Percentiles rank a stretch among this genome's conserved stretches.
phyloP scores from a whole-genome alignment of 2,888 invertebrate genomes.

The Eupithecia inturbata region DNA sequence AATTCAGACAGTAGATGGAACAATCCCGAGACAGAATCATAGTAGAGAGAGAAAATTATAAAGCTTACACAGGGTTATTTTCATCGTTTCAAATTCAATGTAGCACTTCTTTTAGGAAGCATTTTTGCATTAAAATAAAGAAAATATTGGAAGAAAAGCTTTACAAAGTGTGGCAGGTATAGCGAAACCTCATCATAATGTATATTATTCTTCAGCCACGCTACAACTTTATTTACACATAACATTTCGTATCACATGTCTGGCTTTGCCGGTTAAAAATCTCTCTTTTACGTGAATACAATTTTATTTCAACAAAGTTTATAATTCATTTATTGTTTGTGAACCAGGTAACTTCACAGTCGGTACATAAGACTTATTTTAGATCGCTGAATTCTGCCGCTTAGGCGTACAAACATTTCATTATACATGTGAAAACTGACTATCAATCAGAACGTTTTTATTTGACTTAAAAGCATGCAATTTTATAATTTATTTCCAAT shows the following conservation, averaged over 20 bases:
- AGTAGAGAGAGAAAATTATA: not conserved
- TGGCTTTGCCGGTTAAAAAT: slow-evolving; percentile 1
- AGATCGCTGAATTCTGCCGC: too few species aligned
- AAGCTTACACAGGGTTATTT: not conserved
- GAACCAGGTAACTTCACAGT: too few species aligned
- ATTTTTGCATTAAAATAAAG: not conserved
- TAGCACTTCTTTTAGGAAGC: not conserved
- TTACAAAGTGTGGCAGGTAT: not conserved
- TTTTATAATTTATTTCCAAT: too few species aligned
- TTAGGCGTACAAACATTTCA: too few species aligned
- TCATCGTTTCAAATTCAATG: not conserved
- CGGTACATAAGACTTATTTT: too few species aligned
- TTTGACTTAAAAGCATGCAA: too few species aligned
- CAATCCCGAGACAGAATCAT: not conserved
- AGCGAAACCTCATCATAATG: slow-evolving; percentile 18
- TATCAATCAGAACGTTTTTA: too few species aligned
- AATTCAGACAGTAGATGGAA: slow-evolving; percentile 18
- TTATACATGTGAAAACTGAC: too few species aligned
- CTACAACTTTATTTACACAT: slow-evolving; percentile 8
- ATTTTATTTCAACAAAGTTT: not conserved
- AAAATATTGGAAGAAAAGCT: not conserved
- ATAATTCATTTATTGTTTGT: too few species aligned
- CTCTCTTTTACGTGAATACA: not conserved
- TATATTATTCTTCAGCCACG: slow-evolving; percentile 20
- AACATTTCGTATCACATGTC: slow-evolving; percentile 17